These are phyloP conservation scores for Mesembrinibis cayennensis DNA, from an alignment of 2,113 vertebrate genomes.

Conservation along the genomic window DNA sequence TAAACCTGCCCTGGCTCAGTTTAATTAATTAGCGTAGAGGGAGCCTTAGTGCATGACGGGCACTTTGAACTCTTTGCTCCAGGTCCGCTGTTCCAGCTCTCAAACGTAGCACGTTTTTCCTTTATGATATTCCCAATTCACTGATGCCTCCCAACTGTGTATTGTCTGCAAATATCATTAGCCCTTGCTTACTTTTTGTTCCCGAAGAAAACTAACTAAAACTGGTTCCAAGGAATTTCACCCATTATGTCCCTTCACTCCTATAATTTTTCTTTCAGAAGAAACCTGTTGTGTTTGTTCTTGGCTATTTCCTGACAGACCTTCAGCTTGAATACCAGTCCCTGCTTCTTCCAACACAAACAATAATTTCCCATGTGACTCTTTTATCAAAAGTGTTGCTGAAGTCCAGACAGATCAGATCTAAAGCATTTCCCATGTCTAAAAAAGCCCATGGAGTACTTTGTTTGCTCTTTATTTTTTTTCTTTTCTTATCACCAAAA, in stretches of 20 bases:
- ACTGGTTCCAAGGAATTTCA: constrained; percentile 17
- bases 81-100: not conserved
- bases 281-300: constrained; percentile 59
- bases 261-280: constrained; percentile 45
- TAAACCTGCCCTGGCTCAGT: not conserved
- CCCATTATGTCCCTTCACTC: not conserved
- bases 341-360: constrained; percentile 43
- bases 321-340: not conserved
- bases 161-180: constrained; percentile 35
- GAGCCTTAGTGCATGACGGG: not conserved
- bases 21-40: constrained; percentile 43
- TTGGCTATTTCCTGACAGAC: constrained; percentile 44
- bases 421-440: constrained; percentile 63
- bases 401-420: constrained; percentile 67
- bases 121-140: not conserved
- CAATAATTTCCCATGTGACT: constrained; percentile 58
- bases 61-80: constrained; percentile 14
- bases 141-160: not conserved
- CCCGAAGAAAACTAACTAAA: constrained; percentile 25
- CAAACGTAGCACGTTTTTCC: not conserved
- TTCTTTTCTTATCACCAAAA: not conserved
- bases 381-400: constrained; percentile 57
- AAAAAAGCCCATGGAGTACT: constrained; percentile 36
- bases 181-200: constrained; percentile 4
- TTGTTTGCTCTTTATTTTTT: not conserved